Evolutionary conservation across 2,888 invertebrate genomes (phyloP), one percentile per base, ranked within the genome.

Genomic region (Rhogogaster chlorosoma): DNA sequence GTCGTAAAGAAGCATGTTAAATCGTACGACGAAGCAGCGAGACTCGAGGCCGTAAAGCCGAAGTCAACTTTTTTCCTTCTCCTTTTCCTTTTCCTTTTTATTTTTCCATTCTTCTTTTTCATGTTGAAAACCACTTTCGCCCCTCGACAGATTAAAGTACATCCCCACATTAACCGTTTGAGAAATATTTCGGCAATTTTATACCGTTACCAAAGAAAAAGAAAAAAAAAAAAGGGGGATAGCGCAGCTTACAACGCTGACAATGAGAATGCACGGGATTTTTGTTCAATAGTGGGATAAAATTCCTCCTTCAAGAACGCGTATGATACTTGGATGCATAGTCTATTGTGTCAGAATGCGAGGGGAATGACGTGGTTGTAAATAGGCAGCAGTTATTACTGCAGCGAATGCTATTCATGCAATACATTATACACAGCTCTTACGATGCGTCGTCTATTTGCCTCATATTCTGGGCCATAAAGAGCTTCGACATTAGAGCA

Each of bases 81-180:
- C 42, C 32, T 32, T 29, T 29, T 67, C 42, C 32, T 32, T 29
- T 29, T 67, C 57, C 22, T 22, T 29, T 67, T 67, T 12, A 45
- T 45, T 12, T 61, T 61, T 42, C 22, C 71, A 42, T 73, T 73
- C 22, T 73, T 73, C 71, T 73, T 73, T 73, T 22, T 12, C 71
- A 73, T 73, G 71, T 42, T 42, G 38, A 38, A 73, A 22, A 22
- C 71, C 71, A 73, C 71, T 73, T 73, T 73, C 71, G 22, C 71
- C 42, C 71, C 42, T 73, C 42, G n/a, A 73, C 38, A 42, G 71
- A 73, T 73, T n/a, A 42, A 42, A 73, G 71, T 42, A 73, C 53
- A 53, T 53, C 18, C 15, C 45, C n/a, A n/a, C 71, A 42, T 42
- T 73, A 73, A 73, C 71, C n/a, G 42, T 42, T 42, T 42, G 42